These are phyloP conservation scores for Ctenopoma kingsleyae DNA, from an alignment of 2,797 vertebrate species.

Conservation along the genomic window DNA sequence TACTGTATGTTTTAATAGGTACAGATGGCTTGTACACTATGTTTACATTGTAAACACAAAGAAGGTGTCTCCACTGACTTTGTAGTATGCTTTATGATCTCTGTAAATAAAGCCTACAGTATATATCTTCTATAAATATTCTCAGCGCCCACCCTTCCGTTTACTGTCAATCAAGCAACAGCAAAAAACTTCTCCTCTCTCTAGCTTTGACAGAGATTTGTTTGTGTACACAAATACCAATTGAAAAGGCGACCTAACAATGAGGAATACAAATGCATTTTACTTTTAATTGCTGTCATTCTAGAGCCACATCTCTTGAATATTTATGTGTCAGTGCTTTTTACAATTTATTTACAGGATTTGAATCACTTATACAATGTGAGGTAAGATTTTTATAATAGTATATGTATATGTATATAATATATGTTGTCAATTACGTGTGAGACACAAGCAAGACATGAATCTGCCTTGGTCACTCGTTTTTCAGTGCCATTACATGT, in stretches of 20 bases:
- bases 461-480: slow-evolving; percentile 1
- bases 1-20: no score
- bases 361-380: background rate
- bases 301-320: background rate
- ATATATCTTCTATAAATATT: slow-evolving; percentile 4
- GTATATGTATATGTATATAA: no score
- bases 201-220: background rate
- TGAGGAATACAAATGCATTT: no score
- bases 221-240: background rate
- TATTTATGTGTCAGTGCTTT: background rate
- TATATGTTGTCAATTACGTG: background rate
- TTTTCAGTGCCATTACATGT: background rate
- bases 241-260: background rate
- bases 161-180: background rate
- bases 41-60: background rate
- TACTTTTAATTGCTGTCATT: background rate
- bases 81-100: background rate
- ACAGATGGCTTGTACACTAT: no score
- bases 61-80: no score
- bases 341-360: background rate
- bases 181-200: background rate
- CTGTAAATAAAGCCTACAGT: background rate
- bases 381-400: background rate
- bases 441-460: background rate
- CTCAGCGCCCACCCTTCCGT: background rate